phyloP scores from a whole-genome alignment of 37 sponge, comb jelly and placozoan genomes.

The Corticium candelabrum region DNA sequence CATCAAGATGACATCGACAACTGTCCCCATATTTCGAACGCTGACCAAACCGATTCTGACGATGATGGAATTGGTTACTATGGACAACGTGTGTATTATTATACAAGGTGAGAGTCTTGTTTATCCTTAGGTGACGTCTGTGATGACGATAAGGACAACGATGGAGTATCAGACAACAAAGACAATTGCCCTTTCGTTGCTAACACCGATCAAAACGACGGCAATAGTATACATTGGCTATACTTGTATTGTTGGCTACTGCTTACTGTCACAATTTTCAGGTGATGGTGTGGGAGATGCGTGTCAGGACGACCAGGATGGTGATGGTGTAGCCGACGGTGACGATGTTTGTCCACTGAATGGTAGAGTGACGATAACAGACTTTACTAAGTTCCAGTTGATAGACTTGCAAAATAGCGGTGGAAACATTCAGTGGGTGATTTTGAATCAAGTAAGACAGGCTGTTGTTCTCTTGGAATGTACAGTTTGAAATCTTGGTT shows the following conservation, averaged over 20 bases:
- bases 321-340: slow-evolving; percentile 58
- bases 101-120: no score
- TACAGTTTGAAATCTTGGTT: no score
- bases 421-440: no score
- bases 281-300: slow-evolving; percentile 66
- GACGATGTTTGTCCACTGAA: slow-evolving; percentile 59
- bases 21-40: slow-evolving; percentile 51
- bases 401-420: slow-evolving; percentile 31
- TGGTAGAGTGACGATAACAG: slow-evolving; percentile 19
- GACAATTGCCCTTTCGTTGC: slow-evolving; percentile 74
- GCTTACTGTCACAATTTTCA: slow-evolving; percentile 2
- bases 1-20: slow-evolving; percentile 62
- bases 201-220: slow-evolving; percentile 50
- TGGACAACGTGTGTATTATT: no score
- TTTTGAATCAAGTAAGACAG: no score
- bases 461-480: no score
- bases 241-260: no score
- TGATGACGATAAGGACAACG: slow-evolving; percentile 81
- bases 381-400: slow-evolving; percentile 22
- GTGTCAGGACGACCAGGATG: slow-evolving; percentile 54
- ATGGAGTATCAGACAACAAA: slow-evolving; percentile 45
- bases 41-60: slow-evolving; percentile 71
- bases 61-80: no score
- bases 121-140: slow-evolving; percentile 70
- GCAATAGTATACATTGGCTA: slow-evolving; percentile 51